Evolutionary conservation across 1,140 invertebrate species (phyloP), one percentile per base, ranked within the genome.

Genomic region (Scaptomyza montana): DNA sequence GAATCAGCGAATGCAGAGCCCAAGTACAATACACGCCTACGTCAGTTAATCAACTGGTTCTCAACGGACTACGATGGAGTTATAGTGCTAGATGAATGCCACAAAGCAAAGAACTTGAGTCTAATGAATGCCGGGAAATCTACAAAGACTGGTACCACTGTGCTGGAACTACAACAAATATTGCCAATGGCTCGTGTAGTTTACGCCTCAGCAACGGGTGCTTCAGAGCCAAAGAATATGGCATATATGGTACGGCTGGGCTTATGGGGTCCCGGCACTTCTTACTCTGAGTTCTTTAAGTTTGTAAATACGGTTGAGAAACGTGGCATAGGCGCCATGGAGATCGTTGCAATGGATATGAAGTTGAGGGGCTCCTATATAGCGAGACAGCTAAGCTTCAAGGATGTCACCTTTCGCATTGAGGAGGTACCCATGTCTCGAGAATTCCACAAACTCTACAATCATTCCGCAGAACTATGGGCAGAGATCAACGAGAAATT

Each of bases 271-370:
- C 94, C 95, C 61, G 98, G 98, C 0, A 99, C 98, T 1, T 95
- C 98, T 7, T 99, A 99, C 92, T 94, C 94, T 12, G 97, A 98
- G 63, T 99, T 99, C 89, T 95, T 93, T 77, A 98, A 99, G 90
- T 99, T 99, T 86, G 98, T 99, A 49, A 95, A 96, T 43, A 96
- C 98, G 4, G 98, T 99, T 5, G 98, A 99, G 92, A 98, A 98
- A 91, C 94, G 98, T 54, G 99, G 99, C 53, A 98, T 99, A 36
- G 99, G 98, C 53, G 98, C 98, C 63, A 99, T 99, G 99, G 99
- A 99, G 93, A 96, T 99, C 46, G 98, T 99, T 21, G 99, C 99
- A 0, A 99, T 99, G 98, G 99, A 99, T 91, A 99, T 99, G 98
- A 99, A 99, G 92, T 92, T 99, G 2, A 93, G 98, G 63, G 99